A percentile compares a stretch with the other conserved stretches of the same genome.
These are phyloP conservation scores for Muntiacus reevesi DNA, from an alignment of 2,113 vertebrate genomes.

Conservation along the genomic window DNA sequence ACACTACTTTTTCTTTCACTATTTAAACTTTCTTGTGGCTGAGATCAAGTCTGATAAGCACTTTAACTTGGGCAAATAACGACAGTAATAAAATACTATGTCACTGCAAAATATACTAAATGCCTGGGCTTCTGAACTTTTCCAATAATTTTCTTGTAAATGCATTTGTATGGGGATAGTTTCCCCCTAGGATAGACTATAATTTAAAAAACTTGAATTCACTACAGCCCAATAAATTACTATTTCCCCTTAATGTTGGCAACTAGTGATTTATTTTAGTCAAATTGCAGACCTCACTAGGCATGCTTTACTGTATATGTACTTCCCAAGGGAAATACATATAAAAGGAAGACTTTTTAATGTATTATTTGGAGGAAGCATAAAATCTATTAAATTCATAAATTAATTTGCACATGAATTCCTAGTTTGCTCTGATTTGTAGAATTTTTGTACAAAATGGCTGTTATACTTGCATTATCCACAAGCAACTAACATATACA, in stretches of 20 bases:
- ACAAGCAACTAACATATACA: background rate
- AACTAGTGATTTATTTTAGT: constrained; percentile 59
- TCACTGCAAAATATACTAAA: background rate
- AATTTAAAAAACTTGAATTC: constrained; percentile 56
- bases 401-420: constrained; percentile 35
- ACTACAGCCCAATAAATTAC: constrained; percentile 44
- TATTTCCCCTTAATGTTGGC: constrained; percentile 57
- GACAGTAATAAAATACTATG: constrained; percentile 23
- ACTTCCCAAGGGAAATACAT: background rate
- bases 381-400: background rate
- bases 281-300: constrained; percentile 27
- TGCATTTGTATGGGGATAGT: constrained; percentile 3
- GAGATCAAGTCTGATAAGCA: constrained; percentile 36
- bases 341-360: background rate
- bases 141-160: constrained; percentile 39
- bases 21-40: constrained; percentile 1
- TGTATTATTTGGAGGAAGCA: background rate
- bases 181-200: constrained; percentile 43
- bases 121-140: background rate
- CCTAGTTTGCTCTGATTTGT: background rate
- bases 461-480: background rate
- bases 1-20: background rate
- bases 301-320: background rate
- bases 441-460: constrained; percentile 21
- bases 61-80: constrained; percentile 17